These are phyloP conservation scores for Idris sp. DNA, from an alignment of 1,140 invertebrate genomes.

Conservation along the genomic window DNA sequence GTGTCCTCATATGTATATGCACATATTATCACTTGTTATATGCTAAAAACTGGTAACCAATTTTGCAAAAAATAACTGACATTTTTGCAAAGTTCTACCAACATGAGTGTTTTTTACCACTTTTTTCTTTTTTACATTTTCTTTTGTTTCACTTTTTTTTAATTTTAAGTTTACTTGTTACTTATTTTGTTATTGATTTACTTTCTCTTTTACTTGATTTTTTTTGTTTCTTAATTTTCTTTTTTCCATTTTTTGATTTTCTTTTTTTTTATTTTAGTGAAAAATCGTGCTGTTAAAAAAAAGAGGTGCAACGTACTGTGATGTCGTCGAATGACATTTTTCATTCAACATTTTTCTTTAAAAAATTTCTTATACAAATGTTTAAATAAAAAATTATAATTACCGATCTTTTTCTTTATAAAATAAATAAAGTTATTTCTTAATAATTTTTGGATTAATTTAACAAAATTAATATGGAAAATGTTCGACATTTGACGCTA, in stretches of 20 bases:
- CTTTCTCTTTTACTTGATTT: background rate
- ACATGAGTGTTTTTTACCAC: background rate
- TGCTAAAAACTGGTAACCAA: constrained; percentile 54
- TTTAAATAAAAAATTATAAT: too few relatives aligned
- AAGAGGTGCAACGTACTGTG: constrained; percentile 15
- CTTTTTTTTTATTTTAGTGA: constrained; percentile 21
- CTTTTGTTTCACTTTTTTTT: background rate
- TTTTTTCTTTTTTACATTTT: background rate
- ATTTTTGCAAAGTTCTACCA: constrained; percentile 30
- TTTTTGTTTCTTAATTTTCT: constrained; percentile 16
- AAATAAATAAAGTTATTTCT: too few relatives aligned
- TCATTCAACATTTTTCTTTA: too few relatives aligned
- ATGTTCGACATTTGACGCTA: constrained; percentile 9
- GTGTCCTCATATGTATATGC: constrained; percentile 48
- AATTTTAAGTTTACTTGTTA: constrained; percentile 14
- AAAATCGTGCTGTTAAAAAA: constrained; percentile 15
- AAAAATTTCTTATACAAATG: too few relatives aligned
- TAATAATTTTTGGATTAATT: too few relatives aligned
- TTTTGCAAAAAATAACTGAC: constrained; percentile 39
- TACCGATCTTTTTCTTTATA: too few relatives aligned
- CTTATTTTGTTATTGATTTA: background rate
- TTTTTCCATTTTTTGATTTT: constrained; percentile 17
- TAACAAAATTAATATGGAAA: background rate
- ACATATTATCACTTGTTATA: constrained; percentile 54
- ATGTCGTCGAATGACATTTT: constrained; percentile 12